These are phyloP conservation scores for Telenomus remus DNA, from an alignment of 1,140 invertebrate genomes.

Conservation along the genomic window DNA sequence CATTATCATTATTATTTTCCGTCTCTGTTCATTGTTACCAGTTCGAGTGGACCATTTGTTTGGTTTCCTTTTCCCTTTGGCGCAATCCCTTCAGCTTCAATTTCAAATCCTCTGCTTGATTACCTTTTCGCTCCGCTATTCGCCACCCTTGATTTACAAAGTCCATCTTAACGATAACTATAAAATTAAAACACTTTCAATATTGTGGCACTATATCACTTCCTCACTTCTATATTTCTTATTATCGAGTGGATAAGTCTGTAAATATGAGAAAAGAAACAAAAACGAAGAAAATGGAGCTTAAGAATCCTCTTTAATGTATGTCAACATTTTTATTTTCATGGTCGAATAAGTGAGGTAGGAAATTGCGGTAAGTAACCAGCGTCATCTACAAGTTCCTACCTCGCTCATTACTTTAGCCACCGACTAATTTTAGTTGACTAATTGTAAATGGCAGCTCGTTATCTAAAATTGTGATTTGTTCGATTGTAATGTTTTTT, in stretches of 20 bases:
- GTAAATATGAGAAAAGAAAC: too few species aligned
- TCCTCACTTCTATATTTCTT: constrained; percentile 9
- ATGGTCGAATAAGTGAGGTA: constrained; percentile 5
- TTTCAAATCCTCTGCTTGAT: not conserved
- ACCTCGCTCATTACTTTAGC: constrained; percentile 19
- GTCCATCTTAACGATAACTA: constrained; percentile 6
- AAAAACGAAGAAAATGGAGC: too few species aligned
- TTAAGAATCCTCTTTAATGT: too few species aligned
- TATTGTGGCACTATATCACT: constrained; percentile 22
- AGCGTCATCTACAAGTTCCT: constrained; percentile 28
- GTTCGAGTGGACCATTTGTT: constrained; percentile 46
- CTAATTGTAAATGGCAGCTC: too few species aligned
- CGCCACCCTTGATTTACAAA: constrained; percentile 8
- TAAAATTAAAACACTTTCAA: constrained; percentile 11
- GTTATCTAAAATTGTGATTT: too few species aligned
- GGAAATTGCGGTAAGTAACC: constrained; percentile 27
- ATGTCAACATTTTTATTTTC: too few species aligned
- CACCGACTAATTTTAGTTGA: too few species aligned
- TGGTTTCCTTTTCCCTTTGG: not conserved
- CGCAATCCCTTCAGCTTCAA: too few species aligned
- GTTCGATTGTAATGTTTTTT: too few species aligned
- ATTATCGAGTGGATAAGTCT: too few species aligned
- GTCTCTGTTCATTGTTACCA: constrained; percentile 62
- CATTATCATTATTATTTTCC: constrained; percentile 59
- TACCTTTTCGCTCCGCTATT: constrained; percentile 19